Percentiles rank a stretch among this genome's conserved stretches.
Evolutionary conservation across 2,113 vertebrate genomes (phyloP).

Genomic region (Emydocephalus ijimae): DNA sequence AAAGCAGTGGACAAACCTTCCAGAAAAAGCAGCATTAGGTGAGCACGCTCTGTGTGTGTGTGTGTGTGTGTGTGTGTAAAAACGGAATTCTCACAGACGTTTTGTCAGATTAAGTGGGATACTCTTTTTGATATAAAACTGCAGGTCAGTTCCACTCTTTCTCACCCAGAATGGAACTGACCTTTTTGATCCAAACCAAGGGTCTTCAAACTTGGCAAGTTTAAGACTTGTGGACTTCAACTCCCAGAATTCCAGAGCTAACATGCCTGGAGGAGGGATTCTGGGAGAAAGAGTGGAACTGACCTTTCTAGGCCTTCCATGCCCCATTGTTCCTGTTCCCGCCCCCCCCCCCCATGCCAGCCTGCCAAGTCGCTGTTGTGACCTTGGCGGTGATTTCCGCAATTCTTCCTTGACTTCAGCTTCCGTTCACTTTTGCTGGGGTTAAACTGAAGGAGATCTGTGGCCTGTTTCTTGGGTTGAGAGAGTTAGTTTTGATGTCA

Average conservation of each 20-base stretch:
- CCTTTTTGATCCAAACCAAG: too few species aligned
- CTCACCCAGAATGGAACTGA: too few species aligned
- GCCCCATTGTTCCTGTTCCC: background rate
- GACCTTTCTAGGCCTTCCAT: background rate
- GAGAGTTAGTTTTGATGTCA: background rate
- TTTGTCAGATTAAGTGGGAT: background rate
- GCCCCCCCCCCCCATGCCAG: background rate
- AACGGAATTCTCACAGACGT: background rate
- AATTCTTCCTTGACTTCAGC: background rate
- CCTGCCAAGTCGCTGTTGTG: background rate
- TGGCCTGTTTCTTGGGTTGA: background rate
- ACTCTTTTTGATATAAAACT: background rate
- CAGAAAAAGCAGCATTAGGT: background rate
- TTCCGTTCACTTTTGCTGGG: background rate
- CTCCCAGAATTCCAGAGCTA: too few species aligned
- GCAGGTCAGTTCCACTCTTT: background rate
- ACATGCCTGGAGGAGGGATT: too few species aligned
- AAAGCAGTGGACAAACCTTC: background rate
- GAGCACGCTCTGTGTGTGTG: background rate
- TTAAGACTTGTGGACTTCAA: too few species aligned
- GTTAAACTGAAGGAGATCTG: background rate
- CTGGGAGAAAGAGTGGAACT: too few species aligned
- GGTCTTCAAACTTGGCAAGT: too few species aligned
- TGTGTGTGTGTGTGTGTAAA: too few species aligned
- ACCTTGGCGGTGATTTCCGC: background rate